Evolutionary conservation across 23 tunicate species (phyloP).

Genomic region (Ascidia mentula): DNA sequence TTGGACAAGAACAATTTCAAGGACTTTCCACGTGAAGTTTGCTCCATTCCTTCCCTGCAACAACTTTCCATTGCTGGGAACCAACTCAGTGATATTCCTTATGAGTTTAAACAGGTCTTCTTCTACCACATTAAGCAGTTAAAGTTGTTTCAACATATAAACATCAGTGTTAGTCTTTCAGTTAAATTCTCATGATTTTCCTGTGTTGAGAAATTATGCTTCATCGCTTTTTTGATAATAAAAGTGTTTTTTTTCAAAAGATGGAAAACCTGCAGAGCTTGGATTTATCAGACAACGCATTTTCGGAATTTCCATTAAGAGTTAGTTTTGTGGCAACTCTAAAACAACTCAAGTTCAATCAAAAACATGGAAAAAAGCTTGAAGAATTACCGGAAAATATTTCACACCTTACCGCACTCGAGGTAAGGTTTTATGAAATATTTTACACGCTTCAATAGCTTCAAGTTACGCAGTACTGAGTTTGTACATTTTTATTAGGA

Average conservation of each 20-base stretch:
- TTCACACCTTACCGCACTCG: slow-evolving; percentile 29
- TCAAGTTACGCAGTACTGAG: background rate
- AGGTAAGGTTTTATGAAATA: no score
- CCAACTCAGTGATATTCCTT: slow-evolving; percentile 47
- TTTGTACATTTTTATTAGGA: slow-evolving; percentile 1
- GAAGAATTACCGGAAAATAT: slow-evolving; percentile 40
- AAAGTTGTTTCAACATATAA: no score
- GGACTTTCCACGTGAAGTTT: slow-evolving; percentile 49
- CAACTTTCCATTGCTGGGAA: slow-evolving; percentile 33
- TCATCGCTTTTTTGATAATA: no score
- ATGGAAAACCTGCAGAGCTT: slow-evolving; percentile 32
- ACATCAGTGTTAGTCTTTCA: no score
- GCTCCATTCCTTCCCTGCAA: slow-evolving; percentile 29
- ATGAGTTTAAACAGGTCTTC: slow-evolving; percentile 50
- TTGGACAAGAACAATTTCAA: slow-evolving; percentile 48
- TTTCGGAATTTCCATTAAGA: slow-evolving; percentile 49
- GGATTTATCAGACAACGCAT: slow-evolving; percentile 52
- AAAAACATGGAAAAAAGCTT: slow-evolving; percentile 33
- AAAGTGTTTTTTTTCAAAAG: slow-evolving; percentile 15
- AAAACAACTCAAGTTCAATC: slow-evolving; percentile 18
- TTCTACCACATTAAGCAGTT: background rate
- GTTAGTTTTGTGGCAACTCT: slow-evolving; percentile 35
- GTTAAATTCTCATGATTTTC: no score
- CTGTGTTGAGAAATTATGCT: no score
- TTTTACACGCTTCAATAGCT: no score